Evolutionary conservation across 2,797 vertebrate genomes (phyloP), one percentile per base, ranked within the genome.

Genomic region (Cirrhinus molitorella): DNA sequence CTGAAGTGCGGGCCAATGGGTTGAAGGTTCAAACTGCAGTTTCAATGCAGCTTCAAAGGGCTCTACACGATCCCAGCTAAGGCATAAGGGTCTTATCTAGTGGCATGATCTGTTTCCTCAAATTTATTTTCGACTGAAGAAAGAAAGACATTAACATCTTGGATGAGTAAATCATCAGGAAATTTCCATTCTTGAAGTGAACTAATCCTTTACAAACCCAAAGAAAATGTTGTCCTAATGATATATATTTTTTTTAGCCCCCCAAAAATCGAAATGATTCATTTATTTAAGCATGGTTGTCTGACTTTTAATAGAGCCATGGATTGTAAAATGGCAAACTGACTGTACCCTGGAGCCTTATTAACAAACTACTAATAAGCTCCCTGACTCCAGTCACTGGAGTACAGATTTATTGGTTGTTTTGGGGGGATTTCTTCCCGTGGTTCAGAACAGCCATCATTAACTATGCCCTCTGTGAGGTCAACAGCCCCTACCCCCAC

Each of bases 291-390:
- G 84, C 86, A 91, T 83, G 90, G 87, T 91, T 92, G 92, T 90
- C 83, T 93, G 89, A 92, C 92, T 89, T 94, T 93, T 93, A 93
- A 91, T 93, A 86, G 89, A 91, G 85, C 91, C 87, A 90, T 88
- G 87, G 81, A 80, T 90, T 87, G 91, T 92, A 91, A 94, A 94
- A 92, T 89, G 57, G 51, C 85, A 89, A 88, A 90, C 88, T 91
- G 89, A 89, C 92, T 93, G 92, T 92, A 92, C 83, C 79, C 71
- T 83, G 47, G 85, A 88, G 88, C 84, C 91, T 91, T 86, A 71
- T 91, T 93, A 92, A 92, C 90, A 92, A 92, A 92, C 89, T 85
- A 85, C 79, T 91, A 92, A 93, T 94, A 94, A 91, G 90, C 90
- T 93, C 91, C 90, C 84, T 25, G 90, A 92, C 89, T 93, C 88